phyloP scores from a whole-genome alignment of 1,140 invertebrate species.

The Hydropsyche tenuis region DNA sequence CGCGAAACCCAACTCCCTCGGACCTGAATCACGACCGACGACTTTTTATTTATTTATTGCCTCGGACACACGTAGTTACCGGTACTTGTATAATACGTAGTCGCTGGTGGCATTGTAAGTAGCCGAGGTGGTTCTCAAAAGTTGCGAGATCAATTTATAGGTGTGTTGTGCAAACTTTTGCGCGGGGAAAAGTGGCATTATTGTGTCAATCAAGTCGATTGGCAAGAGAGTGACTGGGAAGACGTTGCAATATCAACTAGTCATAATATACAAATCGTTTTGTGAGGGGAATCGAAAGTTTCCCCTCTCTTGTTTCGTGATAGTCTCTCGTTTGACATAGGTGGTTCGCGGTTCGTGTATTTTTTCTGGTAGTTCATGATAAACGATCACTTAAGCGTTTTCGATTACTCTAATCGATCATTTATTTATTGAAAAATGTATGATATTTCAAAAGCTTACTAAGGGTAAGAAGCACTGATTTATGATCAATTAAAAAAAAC shows the following conservation, averaged over 20 bases:
- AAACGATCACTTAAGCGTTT: no score
- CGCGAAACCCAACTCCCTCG: conserved; percentile 24
- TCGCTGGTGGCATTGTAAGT: neutral
- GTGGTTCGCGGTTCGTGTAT: neutral
- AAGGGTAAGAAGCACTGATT: no score
- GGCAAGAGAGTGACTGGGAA: neutral
- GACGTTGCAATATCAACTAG: conserved; percentile 29
- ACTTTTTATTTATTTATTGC: conserved; percentile 30
- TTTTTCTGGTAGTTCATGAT: no score
- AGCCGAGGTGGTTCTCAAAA: no score
- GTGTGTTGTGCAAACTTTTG: conserved; percentile 8
- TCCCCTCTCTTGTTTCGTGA: conserved; percentile 5
- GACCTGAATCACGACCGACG: conserved; percentile 24
- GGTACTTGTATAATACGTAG: neutral
- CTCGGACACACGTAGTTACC: neutral
- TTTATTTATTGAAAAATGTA: no score
- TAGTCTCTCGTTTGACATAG: neutral
- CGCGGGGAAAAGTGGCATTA: conserved; percentile 6
- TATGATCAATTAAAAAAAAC: no score
- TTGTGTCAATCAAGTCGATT: conserved; percentile 30
- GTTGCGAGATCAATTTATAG: no score
- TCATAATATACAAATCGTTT: conserved; percentile 24
- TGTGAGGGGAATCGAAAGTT: neutral
- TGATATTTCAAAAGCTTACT: no score
- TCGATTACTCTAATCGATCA: no score